Evolutionary conservation across 1,140 invertebrate genomes (phyloP).

Genomic region (Orius insidiosus): DNA sequence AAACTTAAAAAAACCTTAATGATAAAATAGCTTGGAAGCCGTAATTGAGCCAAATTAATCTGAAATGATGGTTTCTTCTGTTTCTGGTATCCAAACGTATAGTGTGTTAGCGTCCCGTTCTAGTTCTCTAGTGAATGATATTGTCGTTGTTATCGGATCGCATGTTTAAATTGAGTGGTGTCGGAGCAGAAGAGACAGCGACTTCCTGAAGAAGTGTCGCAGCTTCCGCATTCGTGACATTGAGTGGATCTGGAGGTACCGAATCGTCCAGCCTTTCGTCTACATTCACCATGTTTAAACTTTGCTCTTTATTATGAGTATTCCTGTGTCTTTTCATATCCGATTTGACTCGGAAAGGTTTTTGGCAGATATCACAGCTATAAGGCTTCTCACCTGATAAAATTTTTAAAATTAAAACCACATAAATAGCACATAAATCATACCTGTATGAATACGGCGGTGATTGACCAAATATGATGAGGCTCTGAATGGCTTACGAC

Average conservation of each 20-base stretch:
- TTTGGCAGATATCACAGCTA: slow-evolving; percentile 55
- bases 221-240: background rate
- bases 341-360: slow-evolving; percentile 67
- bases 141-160: slow-evolving; percentile 4
- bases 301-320: slow-evolving; percentile 43
- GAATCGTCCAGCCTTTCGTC: background rate
- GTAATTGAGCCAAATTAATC: slow-evolving; percentile 5
- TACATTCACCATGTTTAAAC: background rate
- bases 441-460: slow-evolving; percentile 76
- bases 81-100: slow-evolving; percentile 14
- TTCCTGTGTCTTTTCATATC: slow-evolving; percentile 77
- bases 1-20: too few species aligned
- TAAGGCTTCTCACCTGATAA: slow-evolving; percentile 48
- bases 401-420: too few species aligned
- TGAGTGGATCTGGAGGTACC: background rate
- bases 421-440: too few species aligned
- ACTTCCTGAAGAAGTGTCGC: background rate
- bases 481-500: slow-evolving; percentile 64
- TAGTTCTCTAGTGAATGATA: slow-evolving; percentile 4
- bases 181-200: background rate
- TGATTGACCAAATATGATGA: slow-evolving; percentile 74
- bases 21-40: too few species aligned
- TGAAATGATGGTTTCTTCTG: slow-evolving; percentile 9
- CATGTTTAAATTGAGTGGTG: slow-evolving; percentile 9
- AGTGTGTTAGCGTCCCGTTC: slow-evolving; percentile 8